Percentiles rank a stretch among this genome's conserved stretches.
Evolutionary conservation across 2,113 vertebrate genomes (phyloP).

Genomic region (Hyaena hyaena): DNA sequence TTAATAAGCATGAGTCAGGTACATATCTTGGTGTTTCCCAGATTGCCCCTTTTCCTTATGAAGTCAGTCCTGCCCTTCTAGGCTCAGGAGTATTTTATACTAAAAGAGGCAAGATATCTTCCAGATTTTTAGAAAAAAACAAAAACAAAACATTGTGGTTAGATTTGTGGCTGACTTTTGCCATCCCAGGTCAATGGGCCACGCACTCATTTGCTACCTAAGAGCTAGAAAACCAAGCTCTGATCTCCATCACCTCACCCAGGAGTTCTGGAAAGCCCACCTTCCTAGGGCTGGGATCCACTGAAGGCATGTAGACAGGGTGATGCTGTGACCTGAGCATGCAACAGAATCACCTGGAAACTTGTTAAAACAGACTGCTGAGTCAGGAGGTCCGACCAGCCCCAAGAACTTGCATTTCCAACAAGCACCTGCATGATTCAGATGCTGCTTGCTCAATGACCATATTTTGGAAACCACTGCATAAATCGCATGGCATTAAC

Average conservation of each 20-base stretch:
- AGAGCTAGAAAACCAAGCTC: not conserved
- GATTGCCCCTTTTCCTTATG: not conserved
- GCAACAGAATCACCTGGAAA: not conserved
- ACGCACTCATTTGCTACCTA: not conserved
- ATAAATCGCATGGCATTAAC: not conserved
- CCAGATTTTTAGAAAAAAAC: not conserved
- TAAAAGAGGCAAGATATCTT: not conserved
- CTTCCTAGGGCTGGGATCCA: not conserved
- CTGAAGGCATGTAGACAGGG: not conserved
- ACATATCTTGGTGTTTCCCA: not conserved
- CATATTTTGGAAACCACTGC: not conserved
- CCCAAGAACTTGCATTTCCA: not conserved
- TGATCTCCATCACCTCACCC: not conserved
- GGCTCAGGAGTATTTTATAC: constrained; percentile 3
- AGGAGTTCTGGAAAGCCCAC: not conserved
- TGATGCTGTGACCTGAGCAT: not conserved
- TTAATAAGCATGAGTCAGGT: not conserved
- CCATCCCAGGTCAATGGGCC: not conserved
- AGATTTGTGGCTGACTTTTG: not conserved
- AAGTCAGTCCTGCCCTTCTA: not conserved
- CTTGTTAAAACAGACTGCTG: not conserved
- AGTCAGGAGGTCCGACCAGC: not conserved
- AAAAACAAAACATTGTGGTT: not conserved
- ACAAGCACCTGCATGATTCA: not conserved
- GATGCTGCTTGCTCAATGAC: not conserved